These are phyloP conservation scores for Apocheima hispidaria DNA, from an alignment of 2,888 invertebrate species.

Conservation along the genomic window DNA sequence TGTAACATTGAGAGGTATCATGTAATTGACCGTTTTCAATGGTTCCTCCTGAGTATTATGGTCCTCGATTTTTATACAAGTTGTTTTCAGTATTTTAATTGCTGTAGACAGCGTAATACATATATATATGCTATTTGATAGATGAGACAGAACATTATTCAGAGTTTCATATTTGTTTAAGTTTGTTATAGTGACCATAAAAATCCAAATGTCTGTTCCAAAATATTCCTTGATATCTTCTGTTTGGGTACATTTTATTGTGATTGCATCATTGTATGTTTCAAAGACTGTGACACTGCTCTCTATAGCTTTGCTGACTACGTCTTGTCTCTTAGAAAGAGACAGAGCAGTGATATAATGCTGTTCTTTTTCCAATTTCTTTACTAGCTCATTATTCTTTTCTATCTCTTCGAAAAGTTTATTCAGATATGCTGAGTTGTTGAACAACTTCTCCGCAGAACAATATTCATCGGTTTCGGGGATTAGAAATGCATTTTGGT, in stretches of 20 bases:
- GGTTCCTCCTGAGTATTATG: too few relatives aligned
- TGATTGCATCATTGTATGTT: slow-evolving; percentile 63
- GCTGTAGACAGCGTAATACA: slow-evolving; percentile 62
- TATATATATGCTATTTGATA: slow-evolving; percentile 56
- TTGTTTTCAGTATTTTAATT: slow-evolving; percentile 59
- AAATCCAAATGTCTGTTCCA: slow-evolving; percentile 52
- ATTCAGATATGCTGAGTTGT: slow-evolving; percentile 61
- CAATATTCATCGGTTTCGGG: slow-evolving; percentile 53
- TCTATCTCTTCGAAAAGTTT: slow-evolving; percentile 63
- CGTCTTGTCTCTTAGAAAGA: slow-evolving; percentile 67
- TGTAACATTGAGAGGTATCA: slow-evolving; percentile 58
- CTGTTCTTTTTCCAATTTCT: slow-evolving; percentile 61
- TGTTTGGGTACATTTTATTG: slow-evolving; percentile 58
- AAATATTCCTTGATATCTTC: slow-evolving; percentile 65
- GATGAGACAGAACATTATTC: slow-evolving; percentile 55
- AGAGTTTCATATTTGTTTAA: slow-evolving; percentile 54
- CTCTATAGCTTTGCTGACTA: slow-evolving; percentile 63
- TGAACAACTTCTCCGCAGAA: slow-evolving; percentile 60
- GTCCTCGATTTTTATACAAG: slow-evolving; percentile 63
- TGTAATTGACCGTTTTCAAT: slow-evolving; percentile 56
- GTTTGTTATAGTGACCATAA: slow-evolving; percentile 59
- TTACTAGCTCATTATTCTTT: slow-evolving; percentile 58
- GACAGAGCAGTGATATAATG: slow-evolving; percentile 67
- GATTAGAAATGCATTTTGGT: slow-evolving; percentile 55
- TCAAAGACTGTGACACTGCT: slow-evolving; percentile 60